phyloP scores from a whole-genome alignment of 2,888 invertebrate genomes.

The Acronicta alni region DNA sequence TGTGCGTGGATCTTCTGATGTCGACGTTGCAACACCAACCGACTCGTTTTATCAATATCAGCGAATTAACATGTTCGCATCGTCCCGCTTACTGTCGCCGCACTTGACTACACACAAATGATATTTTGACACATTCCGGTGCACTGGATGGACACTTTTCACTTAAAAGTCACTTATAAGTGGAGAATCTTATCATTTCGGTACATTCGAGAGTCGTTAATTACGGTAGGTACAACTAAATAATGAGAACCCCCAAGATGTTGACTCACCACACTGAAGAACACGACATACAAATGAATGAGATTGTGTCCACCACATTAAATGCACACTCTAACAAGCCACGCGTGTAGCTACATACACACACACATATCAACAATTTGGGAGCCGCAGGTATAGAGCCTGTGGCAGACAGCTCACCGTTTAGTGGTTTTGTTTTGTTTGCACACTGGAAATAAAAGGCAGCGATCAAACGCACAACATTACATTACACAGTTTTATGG shows the following conservation, averaged over 20 bases:
- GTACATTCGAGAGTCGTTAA: not conserved
- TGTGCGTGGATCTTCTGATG: too few relatives aligned
- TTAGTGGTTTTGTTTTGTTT: slow-evolving; percentile 35
- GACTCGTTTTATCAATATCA: too few relatives aligned
- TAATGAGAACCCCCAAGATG: slow-evolving; percentile 12
- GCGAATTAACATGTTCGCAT: slow-evolving; percentile 4
- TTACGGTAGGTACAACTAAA: not conserved
- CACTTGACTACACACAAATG: slow-evolving; percentile 11
- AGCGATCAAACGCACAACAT: slow-evolving; percentile 21
- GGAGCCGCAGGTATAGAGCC: slow-evolving; percentile 35
- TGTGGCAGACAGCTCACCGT: slow-evolving; percentile 28
- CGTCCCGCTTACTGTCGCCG: slow-evolving; percentile 2
- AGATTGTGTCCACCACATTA: slow-evolving; percentile 18
- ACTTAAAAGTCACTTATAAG: not conserved
- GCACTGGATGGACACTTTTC: not conserved
- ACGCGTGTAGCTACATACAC: slow-evolving; percentile 4
- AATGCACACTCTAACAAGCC: slow-evolving; percentile 10
- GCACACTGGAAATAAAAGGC: slow-evolving; percentile 27
- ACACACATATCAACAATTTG: slow-evolving; percentile 27
- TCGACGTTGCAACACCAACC: too few relatives aligned
- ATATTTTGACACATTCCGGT: slow-evolving; percentile 19
- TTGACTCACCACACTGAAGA: not conserved
- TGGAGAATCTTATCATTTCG: not conserved
- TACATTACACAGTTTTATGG: slow-evolving; percentile 37
- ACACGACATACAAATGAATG: slow-evolving; percentile 24